Base-by-base conservation (phyloP, 2,797 vertebrate species). In the Fistularia commersonii region DNA sequence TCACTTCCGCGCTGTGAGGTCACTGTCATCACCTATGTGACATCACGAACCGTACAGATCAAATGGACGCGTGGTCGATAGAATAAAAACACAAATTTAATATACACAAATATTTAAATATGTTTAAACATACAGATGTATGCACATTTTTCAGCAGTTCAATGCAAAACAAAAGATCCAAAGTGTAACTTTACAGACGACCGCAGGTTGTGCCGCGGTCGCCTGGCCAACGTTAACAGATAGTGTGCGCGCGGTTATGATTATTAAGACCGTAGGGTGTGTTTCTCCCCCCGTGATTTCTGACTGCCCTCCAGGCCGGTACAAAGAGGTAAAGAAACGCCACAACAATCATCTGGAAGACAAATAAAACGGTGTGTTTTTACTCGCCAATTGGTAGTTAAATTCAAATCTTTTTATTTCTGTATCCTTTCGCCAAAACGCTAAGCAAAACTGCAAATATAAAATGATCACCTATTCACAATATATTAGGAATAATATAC, bases 31-130 rank as follows among this genome's bases (percentile, higher is more conserved):
- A 10, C 13, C 10, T 41, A 2, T 8, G 10, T 12, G 13, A 41
- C 8, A 5, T 41, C 11, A 41, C 8, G 93, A 93, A 94, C 87
- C 90, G 90, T 91, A 95, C 94, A 90, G 89, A 93, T 93, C 93
- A 90, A 93, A 92, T 89, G 86, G 89, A 92, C 91, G 81, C 73
- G 66, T 76, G 80, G 76, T 78, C 82, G 72, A 80, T 83, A 82
- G 70, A 84, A 81, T 84, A 87, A 77, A 85, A 87, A 85, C 81
- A 86, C 67, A 88, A 68, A 81, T 88, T 79, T 86, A 89, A 81
- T 87, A 81, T 84, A 82, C 70, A 88, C 72, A 87, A 80, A 86
- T 84, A 79, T 86, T 87, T 79, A 83, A 83, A 85, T 86, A 81
- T 82, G 64, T 79, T 68, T 79, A 78, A 77, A 77, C 67, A 72